Conservation (phyloP, 2,888 invertebrate genomes). For the Meliscaeva auricollis region DNA sequence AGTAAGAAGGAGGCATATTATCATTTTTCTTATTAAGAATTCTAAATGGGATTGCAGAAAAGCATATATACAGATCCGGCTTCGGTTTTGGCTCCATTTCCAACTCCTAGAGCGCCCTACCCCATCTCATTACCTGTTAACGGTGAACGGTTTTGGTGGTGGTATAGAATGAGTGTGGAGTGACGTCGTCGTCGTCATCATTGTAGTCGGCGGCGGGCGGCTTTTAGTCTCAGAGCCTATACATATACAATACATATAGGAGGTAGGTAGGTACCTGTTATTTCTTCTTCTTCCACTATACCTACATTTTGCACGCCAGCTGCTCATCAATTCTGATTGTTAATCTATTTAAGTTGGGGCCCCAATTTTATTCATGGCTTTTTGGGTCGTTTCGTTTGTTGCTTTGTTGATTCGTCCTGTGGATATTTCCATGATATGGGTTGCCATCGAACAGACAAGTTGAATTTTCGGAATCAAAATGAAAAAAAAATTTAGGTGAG, state of each 20-base stretch:
- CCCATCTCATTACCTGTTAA: conserved; percentile 67
- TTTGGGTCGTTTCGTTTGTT: conserved; percentile 28
- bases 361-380: conserved; percentile 62
- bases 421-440: conserved; percentile 45
- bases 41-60: conserved; percentile 67
- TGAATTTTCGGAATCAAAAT: conserved; percentile 51
- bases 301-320: conserved; percentile 75
- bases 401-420: conserved; percentile 54
- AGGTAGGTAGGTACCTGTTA: neutral
- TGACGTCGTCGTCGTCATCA: conserved; percentile 1
- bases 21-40: conserved; percentile 73
- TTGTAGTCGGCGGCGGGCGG: neutral
- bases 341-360: conserved; percentile 73
- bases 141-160: conserved; percentile 2
- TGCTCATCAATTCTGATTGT: conserved; percentile 76
- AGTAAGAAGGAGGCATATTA: conserved; percentile 56
- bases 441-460: conserved; percentile 55
- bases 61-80: conserved; percentile 35
- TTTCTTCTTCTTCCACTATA: conserved; percentile 10
- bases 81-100: no score
- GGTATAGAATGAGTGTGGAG: neutral
- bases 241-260: no score
- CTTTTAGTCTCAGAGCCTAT: conserved; percentile 33
- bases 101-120: neutral
- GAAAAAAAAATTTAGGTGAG: conserved; percentile 1